Evolutionary conservation across 2,888 invertebrate genomes (phyloP), one percentile per base, ranked within the genome.

Genomic region (Dorcus hopei): DNA sequence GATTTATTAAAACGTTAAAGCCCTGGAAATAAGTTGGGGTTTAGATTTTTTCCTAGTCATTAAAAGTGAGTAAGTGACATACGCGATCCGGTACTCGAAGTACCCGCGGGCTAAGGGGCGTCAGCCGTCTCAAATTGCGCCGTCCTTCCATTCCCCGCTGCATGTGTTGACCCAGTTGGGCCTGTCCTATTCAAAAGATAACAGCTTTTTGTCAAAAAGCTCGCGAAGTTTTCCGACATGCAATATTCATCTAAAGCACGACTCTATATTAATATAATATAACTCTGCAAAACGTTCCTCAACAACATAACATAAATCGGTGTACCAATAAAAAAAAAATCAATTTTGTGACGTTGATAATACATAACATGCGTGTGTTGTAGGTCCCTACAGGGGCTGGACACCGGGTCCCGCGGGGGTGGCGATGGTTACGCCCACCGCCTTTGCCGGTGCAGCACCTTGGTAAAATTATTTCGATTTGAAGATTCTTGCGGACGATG

Each of bases 351-450:
- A 16, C 43, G 11, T 11, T 45, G 45, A 45, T 45, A 23, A 19
- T 19, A 19, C 23, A 45, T 45, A 45, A 45, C 45, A 23, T 45
- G 45, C 45, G 45, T 45, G 26, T 33, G 45, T 45, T 23, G 45
- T 58, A 40, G 59, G 54, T 58, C 50, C 60, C 54, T 68, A 66
- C 73, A 72, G 74, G 74, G 75, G 75, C 75, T 71, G 75, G 69
- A 68, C 69, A 67, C 62, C 58, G 61, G 62, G 66, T 73, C 67
- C 67, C 72, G 73, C 74, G 75, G 73, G 76, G 75, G 76, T 76
- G 76, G 70, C 72, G 69, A 69, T 70, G 74, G 76, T 76, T 74
- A 77, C 76, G 77, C 77, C 77, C 74, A 76, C 76, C 73, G 73
- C 74, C 73, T 73, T 71, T 70, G 65, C 63, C 69, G 62, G 62